These are phyloP conservation scores for Typhlichthys subterraneus DNA, from an alignment of 2,797 vertebrate genomes.

Conservation along the genomic window DNA sequence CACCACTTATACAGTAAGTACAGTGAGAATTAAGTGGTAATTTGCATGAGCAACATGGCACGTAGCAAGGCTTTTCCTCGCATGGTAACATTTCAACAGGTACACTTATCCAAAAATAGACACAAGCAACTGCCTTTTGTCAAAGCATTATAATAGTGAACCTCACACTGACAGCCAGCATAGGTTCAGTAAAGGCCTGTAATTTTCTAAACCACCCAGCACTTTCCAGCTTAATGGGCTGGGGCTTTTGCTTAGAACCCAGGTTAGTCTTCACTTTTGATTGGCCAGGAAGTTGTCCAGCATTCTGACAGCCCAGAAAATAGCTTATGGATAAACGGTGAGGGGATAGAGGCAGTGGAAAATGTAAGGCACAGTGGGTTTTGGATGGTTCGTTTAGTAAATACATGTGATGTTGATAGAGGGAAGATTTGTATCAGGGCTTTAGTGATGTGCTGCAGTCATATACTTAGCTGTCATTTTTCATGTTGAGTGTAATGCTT, in stretches of 20 bases:
- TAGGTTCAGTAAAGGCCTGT: conserved; percentile 53
- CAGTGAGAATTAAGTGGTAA: too few relatives aligned
- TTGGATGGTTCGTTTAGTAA: conserved; percentile 65
- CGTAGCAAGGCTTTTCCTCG: background rate
- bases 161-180: conserved; percentile 38
- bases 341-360: conserved; percentile 49
- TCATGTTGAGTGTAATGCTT: conserved; percentile 35
- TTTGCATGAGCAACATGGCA: too few relatives aligned
- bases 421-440: conserved; percentile 58
- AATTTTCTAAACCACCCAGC: conserved; percentile 59
- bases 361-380: conserved; percentile 50
- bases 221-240: conserved; percentile 57
- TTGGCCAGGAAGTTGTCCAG: conserved; percentile 56
- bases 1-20: background rate
- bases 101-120: conserved; percentile 32
- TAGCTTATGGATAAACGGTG: conserved; percentile 51
- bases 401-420: conserved; percentile 59
- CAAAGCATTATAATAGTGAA: conserved; percentile 36
- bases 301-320: conserved; percentile 63
- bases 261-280: conserved; percentile 56
- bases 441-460: conserved; percentile 42
- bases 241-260: conserved; percentile 41
- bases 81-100: conserved; percentile 22
- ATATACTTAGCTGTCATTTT: conserved; percentile 49
- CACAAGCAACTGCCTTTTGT: conserved; percentile 10